Evolutionary conservation across 2,888 invertebrate genomes (phyloP).

Genomic region (Archips crataeganus): DNA sequence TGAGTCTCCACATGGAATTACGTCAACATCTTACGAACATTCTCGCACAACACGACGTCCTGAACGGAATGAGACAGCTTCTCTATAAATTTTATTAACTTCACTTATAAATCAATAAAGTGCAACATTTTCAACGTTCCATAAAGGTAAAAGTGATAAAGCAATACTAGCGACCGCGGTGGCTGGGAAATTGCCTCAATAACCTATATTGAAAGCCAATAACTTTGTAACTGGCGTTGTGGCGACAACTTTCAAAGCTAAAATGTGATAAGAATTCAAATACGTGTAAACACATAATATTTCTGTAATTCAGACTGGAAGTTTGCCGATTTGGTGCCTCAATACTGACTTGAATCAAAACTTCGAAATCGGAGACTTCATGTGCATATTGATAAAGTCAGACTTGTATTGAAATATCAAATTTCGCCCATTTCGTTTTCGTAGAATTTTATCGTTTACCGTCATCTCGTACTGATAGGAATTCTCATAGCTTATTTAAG

Average conservation of each 20-base stretch:
- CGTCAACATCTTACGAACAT: background rate
- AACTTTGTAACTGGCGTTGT: conserved; percentile 39
- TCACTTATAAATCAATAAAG: conserved; percentile 9
- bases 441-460: background rate
- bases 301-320: background rate
- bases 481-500: too few species aligned
- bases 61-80: conserved; percentile 14
- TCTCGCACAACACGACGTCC: conserved; percentile 10
- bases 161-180: conserved; percentile 49
- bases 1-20: background rate
- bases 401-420: too few species aligned
- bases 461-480: too few species aligned
- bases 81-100: conserved; percentile 14
- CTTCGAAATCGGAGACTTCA: background rate
- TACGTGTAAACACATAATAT: background rate
- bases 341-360: background rate
- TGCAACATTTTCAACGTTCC: conserved; percentile 50
- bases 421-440: background rate
- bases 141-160: conserved; percentile 55
- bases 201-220: conserved; percentile 52
- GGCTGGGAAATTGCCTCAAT: conserved; percentile 42
- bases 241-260: conserved; percentile 9
- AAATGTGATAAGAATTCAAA: conserved; percentile 7
- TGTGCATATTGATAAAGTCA: background rate
- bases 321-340: background rate